phyloP scores from a whole-genome alignment of 2,797 vertebrate species.

The Gobio occitaniae region DNA sequence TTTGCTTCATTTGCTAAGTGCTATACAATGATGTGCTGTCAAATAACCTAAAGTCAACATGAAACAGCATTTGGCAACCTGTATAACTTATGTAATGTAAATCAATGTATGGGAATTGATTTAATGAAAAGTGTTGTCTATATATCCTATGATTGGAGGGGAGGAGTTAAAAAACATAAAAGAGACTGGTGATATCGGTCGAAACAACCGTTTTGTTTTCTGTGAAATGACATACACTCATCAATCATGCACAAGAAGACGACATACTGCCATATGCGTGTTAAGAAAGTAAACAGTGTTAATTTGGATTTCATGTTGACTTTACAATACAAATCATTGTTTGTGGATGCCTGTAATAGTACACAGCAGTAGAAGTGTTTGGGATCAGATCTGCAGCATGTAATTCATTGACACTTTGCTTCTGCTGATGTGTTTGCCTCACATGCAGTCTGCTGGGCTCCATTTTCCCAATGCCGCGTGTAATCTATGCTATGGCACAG shows the following conservation, averaged over 20 bases:
- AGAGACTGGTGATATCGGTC: not conserved
- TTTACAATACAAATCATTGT: not conserved
- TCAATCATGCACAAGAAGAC: not conserved
- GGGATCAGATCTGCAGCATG: conserved; percentile 53
- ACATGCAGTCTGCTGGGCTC: conserved; percentile 98
- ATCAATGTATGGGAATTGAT: not conserved
- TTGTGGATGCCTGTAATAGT: not conserved
- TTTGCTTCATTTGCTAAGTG: conserved; percentile 23
- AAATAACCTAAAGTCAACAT: conserved; percentile 24
- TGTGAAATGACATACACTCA: not conserved
- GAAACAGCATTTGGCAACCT: not conserved
- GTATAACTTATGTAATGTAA: not conserved
- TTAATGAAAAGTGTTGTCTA: not conserved
- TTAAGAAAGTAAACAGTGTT: not conserved
- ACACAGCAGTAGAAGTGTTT: conserved; percentile 19
- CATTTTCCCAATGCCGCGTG: conserved; percentile 99
- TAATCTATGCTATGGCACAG: conserved; percentile 99
- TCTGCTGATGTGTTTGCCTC: conserved; percentile 80
- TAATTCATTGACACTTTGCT: conserved; percentile 77
- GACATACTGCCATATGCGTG: not conserved
- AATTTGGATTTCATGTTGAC: conserved; percentile 18
- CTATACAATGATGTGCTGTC: not conserved
- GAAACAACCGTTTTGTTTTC: not conserved
- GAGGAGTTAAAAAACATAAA: not conserved
- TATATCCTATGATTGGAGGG: not conserved